These are phyloP conservation scores for Leptopilina myrica DNA, from an alignment of 2,888 invertebrate species.

Conservation along the genomic window DNA sequence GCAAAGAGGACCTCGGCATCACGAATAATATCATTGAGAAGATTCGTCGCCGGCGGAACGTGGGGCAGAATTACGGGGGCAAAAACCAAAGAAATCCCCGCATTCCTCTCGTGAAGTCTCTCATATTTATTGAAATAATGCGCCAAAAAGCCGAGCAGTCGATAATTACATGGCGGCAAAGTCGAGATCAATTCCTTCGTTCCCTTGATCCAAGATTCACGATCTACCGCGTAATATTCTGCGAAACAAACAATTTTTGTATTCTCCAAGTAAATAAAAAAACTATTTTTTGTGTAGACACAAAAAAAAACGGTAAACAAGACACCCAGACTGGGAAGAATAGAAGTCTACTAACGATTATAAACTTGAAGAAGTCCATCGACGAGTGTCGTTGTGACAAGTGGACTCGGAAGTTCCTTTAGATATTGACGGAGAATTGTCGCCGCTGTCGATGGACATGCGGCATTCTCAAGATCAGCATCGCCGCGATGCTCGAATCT, in stretches of 20 bases:
- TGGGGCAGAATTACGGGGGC: conserved; percentile 74
- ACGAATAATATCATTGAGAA: conserved; percentile 71
- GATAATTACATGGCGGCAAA: conserved; percentile 68
- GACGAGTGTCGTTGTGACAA: conserved; percentile 77
- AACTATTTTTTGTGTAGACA: too few species aligned
- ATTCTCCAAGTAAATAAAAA: background rate
- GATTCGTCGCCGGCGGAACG: conserved; percentile 72
- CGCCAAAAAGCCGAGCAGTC: conserved; percentile 71
- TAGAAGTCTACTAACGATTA: conserved; percentile 68
- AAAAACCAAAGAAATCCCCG: conserved; percentile 72
- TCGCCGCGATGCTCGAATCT: conserved; percentile 79
- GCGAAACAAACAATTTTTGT: background rate
- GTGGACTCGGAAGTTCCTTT: conserved; percentile 78
- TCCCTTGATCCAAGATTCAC: conserved; percentile 69
- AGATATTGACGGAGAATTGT: conserved; percentile 79
- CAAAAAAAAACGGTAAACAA: background rate
- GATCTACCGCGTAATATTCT: conserved; percentile 67
- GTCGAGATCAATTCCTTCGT: conserved; percentile 70
- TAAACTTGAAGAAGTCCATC: conserved; percentile 72
- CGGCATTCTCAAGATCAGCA: conserved; percentile 78
- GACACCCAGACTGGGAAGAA: too few species aligned
- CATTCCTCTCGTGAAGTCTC: conserved; percentile 69
- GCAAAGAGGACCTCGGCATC: conserved; percentile 70
- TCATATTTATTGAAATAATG: conserved; percentile 73
- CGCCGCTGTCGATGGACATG: conserved; percentile 79